Evolutionary conservation across 2,113 vertebrate genomes (phyloP).

Genomic region (Glareola pratincola): DNA sequence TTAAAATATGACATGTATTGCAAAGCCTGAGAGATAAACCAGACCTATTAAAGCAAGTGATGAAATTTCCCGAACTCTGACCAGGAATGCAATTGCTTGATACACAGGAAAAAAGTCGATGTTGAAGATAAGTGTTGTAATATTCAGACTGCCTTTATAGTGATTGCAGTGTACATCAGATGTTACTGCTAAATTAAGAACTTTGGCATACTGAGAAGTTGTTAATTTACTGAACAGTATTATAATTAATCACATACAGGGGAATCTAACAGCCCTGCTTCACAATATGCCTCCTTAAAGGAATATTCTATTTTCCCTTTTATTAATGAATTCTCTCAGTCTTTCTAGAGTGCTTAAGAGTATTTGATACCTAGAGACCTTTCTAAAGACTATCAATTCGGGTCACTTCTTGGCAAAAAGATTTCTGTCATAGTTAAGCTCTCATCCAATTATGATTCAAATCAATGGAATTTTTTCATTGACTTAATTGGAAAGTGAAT

Average conservation of each 20-base stretch:
- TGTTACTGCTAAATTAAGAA: not conserved
- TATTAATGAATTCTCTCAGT: not conserved
- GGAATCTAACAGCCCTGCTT: not conserved
- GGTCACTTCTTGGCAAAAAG: not conserved
- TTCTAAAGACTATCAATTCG: not conserved
- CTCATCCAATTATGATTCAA: not conserved
- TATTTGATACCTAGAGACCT: not conserved
- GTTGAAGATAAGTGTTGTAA: not conserved
- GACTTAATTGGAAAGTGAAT: not conserved
- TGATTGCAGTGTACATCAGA: not conserved
- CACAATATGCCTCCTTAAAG: not conserved
- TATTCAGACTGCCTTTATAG: not conserved
- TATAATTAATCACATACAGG: not conserved
- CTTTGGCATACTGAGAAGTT: not conserved
- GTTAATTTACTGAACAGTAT: not conserved
- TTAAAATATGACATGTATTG: slow-evolving; percentile 61
- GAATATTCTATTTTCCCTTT: not conserved
- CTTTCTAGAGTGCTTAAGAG: not conserved
- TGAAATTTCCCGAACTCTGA: not conserved
- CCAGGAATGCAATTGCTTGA: not conserved
- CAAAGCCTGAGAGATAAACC: slow-evolving; percentile 9
- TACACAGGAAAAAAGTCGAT: not conserved
- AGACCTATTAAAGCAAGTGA: not conserved
- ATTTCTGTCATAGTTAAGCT: not conserved
- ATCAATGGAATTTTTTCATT: not conserved